phyloP scores from a whole-genome alignment of 2,797 vertebrate species.

The Nasua narica region DNA sequence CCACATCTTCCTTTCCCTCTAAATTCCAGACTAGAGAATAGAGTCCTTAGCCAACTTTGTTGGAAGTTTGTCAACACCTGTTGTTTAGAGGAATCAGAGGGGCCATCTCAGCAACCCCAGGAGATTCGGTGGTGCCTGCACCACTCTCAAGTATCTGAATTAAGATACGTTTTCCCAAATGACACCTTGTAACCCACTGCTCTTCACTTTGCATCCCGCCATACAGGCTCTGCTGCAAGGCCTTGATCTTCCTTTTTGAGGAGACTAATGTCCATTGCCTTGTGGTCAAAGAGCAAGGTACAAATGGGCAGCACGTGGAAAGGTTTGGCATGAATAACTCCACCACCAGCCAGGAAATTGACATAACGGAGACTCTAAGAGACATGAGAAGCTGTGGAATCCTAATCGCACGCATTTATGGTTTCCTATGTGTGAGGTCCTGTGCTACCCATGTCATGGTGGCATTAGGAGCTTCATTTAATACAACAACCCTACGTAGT shows the following conservation, averaged over 20 bases:
- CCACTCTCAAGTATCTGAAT: background rate
- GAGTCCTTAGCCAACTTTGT: background rate
- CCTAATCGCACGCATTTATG: background rate
- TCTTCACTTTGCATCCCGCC: background rate
- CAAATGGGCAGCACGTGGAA: background rate
- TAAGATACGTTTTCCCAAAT: background rate
- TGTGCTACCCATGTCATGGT: background rate
- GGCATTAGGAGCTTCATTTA: background rate
- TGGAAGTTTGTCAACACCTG: conserved; percentile 1
- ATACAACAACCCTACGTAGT: background rate
- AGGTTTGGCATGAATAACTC: background rate
- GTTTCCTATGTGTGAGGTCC: background rate
- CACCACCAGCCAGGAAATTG: background rate
- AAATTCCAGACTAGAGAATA: background rate
- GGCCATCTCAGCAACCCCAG: background rate
- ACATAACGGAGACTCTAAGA: background rate
- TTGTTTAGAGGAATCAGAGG: background rate
- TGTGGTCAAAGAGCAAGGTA: background rate
- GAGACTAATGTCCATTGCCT: background rate
- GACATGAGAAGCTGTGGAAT: background rate
- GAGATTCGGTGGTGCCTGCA: background rate
- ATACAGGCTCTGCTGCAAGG: background rate
- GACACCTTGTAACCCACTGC: background rate
- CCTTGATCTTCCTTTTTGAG: background rate
- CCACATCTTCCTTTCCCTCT: background rate